Evolutionary conservation across 2,888 invertebrate species (phyloP), one percentile per base, ranked within the genome.

Genomic region (Hemicrepidius hirtus): DNA sequence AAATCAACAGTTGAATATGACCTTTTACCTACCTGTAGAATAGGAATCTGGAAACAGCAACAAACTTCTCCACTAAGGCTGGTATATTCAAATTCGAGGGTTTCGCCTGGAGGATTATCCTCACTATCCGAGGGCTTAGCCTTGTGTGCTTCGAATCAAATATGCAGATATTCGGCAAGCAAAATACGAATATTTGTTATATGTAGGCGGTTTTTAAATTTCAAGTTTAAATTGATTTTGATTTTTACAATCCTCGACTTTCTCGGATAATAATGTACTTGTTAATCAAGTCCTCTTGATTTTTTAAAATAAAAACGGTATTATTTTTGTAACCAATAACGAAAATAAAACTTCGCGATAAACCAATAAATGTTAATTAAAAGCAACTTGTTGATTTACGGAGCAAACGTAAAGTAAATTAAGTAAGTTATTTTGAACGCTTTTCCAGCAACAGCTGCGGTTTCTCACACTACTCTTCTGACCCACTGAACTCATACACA

Each of bases 41-140:
- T 32, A 32, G 32, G 32, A 32, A 32, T 32, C 32, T 32, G 32
- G 32, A 2, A 16, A 44, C 16, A 44, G 44, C 18, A 44, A 44
- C 44, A 44, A 44, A 44, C 44, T 44, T 44, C 44, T 18, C 32
- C 32, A 6, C 32, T 32, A 32, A 32, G 32, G 44, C 44, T 44
- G 44, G 44, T 44, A 53, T 53, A 53, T 53, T 53, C 53, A 53
- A 53, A 53, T 53, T 53, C 16, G 28, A 32, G 32, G 53, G 53
- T 53, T 53, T 53, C 53, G 53, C 53, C 53, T 21, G n/a, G 53
- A 53, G 53, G 53, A 53, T 53, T 53, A 53, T 53, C 53, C 53
- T 32, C 12, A 32, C 53, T 53, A 53, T 53, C 44, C 18, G 5
- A 18, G 16, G 44, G 44, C 44, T 53, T 53, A 24, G 32, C 13